These are phyloP conservation scores for Huso huso DNA, from an alignment of 2,797 vertebrate species.

Conservation along the genomic window DNA sequence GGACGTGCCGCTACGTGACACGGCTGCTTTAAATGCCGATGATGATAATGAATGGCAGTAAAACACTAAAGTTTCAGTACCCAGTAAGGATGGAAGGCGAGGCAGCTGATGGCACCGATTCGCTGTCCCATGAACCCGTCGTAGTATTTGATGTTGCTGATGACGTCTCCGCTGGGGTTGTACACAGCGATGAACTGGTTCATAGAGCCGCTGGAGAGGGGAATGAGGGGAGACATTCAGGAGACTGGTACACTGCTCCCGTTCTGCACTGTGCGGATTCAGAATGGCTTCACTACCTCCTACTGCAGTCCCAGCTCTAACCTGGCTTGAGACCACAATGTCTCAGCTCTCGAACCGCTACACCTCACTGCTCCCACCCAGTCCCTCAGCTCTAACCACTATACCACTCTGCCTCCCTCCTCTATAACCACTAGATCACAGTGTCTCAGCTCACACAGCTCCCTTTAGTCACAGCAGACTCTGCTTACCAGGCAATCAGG, in stretches of 20 bases:
- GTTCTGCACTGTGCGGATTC: not conserved
- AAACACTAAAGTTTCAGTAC: constrained; percentile 40
- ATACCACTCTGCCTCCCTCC: not conserved
- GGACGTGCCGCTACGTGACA: no score
- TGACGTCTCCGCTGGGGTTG: constrained; percentile 80
- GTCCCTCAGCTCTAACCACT: not conserved
- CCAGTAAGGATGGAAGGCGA: constrained; percentile 96
- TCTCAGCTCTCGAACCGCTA: not conserved
- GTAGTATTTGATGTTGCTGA: constrained; percentile 98
- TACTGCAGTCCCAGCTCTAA: not conserved
- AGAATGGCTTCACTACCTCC: not conserved
- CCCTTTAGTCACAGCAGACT: no score
- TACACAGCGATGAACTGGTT: constrained; percentile 97
- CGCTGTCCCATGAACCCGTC: constrained; percentile 97
- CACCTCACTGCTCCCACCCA: not conserved
- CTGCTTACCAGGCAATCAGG: constrained; percentile 87
- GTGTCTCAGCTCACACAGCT: not conserved
- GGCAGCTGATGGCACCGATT: constrained; percentile 94
- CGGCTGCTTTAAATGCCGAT: not conserved
- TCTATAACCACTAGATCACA: not conserved
- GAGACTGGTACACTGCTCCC: not conserved
- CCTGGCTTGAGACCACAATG: not conserved
- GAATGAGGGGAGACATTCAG: not conserved
- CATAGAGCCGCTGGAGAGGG: constrained; percentile 78
- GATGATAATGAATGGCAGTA: not conserved